Percentiles rank a stretch among this genome's conserved stretches.
phyloP scores from a whole-genome alignment of 2,888 invertebrate species.

The Conops quadrifasciatus region DNA sequence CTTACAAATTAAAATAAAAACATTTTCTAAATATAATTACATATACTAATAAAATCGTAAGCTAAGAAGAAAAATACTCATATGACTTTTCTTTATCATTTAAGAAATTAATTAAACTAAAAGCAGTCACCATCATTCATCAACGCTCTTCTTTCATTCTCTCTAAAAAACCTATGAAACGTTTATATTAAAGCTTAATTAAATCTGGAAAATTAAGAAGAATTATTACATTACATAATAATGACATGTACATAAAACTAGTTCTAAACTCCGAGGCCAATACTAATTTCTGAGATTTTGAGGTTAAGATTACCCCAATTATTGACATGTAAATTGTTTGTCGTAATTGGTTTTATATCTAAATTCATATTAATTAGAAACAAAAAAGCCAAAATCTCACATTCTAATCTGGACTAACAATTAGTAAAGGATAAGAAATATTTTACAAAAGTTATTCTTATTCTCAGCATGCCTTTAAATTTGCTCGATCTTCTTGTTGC shows the following conservation, averaged over 20 bases:
- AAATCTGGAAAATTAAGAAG: background rate
- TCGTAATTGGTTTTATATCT: no score
- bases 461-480: background rate
- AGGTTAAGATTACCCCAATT: no score
- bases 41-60: no score
- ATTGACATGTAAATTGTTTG: no score
- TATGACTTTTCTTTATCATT: background rate
- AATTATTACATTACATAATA: background rate
- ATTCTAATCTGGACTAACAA: slow-evolving; percentile 18
- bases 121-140: background rate
- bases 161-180: background rate
- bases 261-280: no score
- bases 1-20: no score
- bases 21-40: no score
- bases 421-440: slow-evolving; percentile 29
- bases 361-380: no score
- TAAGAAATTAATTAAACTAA: background rate
- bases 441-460: slow-evolving; percentile 26
- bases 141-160: background rate
- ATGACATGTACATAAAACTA: no score
- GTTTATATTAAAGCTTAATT: background rate
- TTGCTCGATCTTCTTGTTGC: background rate
- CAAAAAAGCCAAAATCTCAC: background rate
- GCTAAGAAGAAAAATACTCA: background rate
- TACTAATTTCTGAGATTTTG: no score